These are phyloP conservation scores for Drosophila peninsularis DNA, from an alignment of 2,888 invertebrate genomes.

Conservation along the genomic window DNA sequence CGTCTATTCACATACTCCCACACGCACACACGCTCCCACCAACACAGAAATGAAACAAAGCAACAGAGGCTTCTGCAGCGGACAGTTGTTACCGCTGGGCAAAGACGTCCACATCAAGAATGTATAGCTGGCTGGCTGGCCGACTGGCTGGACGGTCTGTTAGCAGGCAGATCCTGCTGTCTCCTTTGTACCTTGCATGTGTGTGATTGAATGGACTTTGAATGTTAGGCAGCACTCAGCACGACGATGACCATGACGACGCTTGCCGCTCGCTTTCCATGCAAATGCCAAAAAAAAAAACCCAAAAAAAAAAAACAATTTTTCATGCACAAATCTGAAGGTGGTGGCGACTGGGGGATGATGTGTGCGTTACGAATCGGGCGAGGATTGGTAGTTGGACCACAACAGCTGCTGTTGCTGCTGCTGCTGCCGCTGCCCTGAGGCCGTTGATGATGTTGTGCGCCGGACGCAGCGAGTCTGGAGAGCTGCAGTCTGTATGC, in stretches of 20 bases:
- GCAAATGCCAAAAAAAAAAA: conserved; percentile 59
- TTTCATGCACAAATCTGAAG: conserved; percentile 69
- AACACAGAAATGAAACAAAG: conserved; percentile 64
- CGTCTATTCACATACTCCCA: conserved; percentile 15
- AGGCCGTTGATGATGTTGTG: conserved; percentile 60
- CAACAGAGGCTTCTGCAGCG: conserved; percentile 64
- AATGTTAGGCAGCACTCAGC: conserved; percentile 67
- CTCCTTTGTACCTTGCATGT: conserved; percentile 22
- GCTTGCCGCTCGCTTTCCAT: conserved; percentile 64
- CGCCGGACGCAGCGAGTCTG: conserved; percentile 44
- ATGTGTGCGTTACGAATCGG: background rate
- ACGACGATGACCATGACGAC: conserved; percentile 55
- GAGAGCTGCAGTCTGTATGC: conserved; percentile 63
- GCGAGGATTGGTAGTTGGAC: conserved; percentile 1
- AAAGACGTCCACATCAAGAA: conserved; percentile 61
- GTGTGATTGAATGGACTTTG: conserved; percentile 73
- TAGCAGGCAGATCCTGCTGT: conserved; percentile 36
- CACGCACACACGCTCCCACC: background rate
- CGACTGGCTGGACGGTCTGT: conserved; percentile 25
- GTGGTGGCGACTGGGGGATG: conserved; percentile 12
- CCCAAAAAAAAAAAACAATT: conserved; percentile 56
- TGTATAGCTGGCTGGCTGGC: conserved; percentile 22
- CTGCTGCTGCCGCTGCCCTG: conserved; percentile 35
- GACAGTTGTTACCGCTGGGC: conserved; percentile 80
- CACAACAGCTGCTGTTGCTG: conserved; percentile 48